phyloP scores from a whole-genome alignment of 1,140 invertebrate genomes.

The Bombus turneri region DNA sequence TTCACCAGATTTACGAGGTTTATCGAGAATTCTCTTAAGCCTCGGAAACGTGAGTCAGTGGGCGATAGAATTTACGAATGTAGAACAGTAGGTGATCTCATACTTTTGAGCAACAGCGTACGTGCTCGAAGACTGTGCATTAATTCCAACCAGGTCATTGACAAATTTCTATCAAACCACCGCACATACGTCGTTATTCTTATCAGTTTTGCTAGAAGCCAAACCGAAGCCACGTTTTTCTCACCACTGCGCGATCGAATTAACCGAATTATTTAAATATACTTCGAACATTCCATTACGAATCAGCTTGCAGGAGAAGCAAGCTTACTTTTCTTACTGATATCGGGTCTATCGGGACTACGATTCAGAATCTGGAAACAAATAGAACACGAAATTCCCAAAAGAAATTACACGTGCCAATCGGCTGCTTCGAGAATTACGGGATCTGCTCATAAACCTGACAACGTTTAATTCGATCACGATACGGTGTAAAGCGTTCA shows the following conservation, averaged over 20 bases:
- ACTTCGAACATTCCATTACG: no score
- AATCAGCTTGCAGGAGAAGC: no score
- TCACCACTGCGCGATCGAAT: no score
- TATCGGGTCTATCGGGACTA: no score
- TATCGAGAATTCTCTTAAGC: neutral
- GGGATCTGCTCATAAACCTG: neutral
- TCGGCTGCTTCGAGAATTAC: neutral
- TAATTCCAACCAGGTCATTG: neutral
- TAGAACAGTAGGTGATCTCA: conserved; percentile 10
- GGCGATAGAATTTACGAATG: conserved; percentile 15
- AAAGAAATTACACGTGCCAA: neutral
- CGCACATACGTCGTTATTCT: neutral
- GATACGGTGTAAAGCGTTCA: neutral
- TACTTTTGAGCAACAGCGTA: conserved; percentile 14
- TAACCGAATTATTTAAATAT: no score
- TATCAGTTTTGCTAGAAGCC: neutral
- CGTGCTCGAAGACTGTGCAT: neutral
- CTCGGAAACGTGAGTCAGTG: neutral
- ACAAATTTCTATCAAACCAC: neutral
- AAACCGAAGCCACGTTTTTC: no score
- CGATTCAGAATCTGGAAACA: neutral
- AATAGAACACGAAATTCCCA: no score
- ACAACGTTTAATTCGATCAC: neutral
- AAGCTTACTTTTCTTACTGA: no score
- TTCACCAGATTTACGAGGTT: neutral